These are phyloP conservation scores for Mycetomoellerius zeteki DNA, from an alignment of 1,140 invertebrate species.

Conservation along the genomic window DNA sequence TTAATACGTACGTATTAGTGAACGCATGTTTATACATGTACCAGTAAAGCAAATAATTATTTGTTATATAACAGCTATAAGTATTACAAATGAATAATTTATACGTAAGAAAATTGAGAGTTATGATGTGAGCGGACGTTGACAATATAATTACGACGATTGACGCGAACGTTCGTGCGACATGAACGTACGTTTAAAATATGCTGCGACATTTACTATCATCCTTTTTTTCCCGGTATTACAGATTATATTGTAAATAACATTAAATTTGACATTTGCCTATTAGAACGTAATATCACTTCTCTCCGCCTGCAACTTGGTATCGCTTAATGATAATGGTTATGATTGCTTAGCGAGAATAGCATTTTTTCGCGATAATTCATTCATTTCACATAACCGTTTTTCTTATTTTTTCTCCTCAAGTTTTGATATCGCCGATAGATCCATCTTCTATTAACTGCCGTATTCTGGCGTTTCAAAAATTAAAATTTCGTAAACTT, in stretches of 20 bases:
- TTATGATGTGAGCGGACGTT: not conserved
- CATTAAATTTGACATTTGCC: not conserved
- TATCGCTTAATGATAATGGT: slow-evolving; percentile 19
- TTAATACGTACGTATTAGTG: not conserved
- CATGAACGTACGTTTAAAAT: not conserved
- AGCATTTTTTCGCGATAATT: slow-evolving; percentile 28
- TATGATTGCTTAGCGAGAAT: slow-evolving; percentile 43
- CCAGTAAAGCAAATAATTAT: not conserved
- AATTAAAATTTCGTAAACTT: not conserved
- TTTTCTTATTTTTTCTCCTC: not conserved
- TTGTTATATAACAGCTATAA: not conserved
- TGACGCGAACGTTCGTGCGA: not conserved
- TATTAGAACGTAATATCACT: not conserved
- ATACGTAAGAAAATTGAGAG: not conserved
- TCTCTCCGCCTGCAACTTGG: slow-evolving; percentile 19
- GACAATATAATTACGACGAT: not conserved
- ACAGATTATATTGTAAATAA: not conserved
- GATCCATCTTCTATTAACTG: not conserved
- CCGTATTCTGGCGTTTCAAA: slow-evolving; percentile 20
- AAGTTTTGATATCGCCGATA: slow-evolving; percentile 5
- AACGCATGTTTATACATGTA: not conserved
- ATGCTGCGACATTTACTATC: not conserved
- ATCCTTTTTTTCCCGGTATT: not conserved
- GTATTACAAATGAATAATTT: not conserved
- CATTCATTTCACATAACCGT: slow-evolving; percentile 19